These are phyloP conservation scores for Lysiphlebus fabarum DNA, from an alignment of 1,140 invertebrate species.

Conservation along the genomic window DNA sequence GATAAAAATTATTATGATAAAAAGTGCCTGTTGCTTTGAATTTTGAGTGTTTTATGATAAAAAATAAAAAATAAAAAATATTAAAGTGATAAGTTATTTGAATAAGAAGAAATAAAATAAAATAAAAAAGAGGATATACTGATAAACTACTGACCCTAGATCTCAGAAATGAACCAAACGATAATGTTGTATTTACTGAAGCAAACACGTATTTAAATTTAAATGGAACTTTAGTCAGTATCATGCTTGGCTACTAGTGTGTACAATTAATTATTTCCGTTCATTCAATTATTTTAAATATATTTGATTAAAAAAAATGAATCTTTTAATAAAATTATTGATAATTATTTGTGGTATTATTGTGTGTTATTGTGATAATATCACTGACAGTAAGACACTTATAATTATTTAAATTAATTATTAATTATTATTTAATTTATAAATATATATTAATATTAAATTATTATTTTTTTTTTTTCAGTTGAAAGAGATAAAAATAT, in stretches of 20 bases:
- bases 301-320: slow-evolving; percentile 18
- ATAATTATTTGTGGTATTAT: slow-evolving; percentile 15
- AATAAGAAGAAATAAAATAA: slow-evolving; percentile 7
- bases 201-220: slow-evolving; percentile 28
- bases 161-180: slow-evolving; percentile 33
- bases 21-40: no score
- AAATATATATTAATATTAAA: background rate
- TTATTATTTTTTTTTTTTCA: slow-evolving; percentile 20
- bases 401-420: background rate
- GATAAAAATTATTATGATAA: no score
- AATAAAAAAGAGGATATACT: slow-evolving; percentile 12
- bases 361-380: slow-evolving; percentile 18
- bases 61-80: background rate
- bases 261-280: slow-evolving; percentile 20
- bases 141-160: slow-evolving; percentile 40
- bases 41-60: background rate
- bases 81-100: slow-evolving; percentile 1
- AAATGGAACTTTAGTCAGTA: slow-evolving; percentile 21
- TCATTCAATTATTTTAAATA: slow-evolving; percentile 12
- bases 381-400: slow-evolving; percentile 13
- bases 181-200: slow-evolving; percentile 33
- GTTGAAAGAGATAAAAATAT: slow-evolving; percentile 37
- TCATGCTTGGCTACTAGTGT: slow-evolving; percentile 12
- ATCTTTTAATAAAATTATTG: slow-evolving; percentile 24
- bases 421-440: background rate